Base-by-base conservation (phyloP, 2,888 invertebrate species). In the Phalangium opilio region DNA sequence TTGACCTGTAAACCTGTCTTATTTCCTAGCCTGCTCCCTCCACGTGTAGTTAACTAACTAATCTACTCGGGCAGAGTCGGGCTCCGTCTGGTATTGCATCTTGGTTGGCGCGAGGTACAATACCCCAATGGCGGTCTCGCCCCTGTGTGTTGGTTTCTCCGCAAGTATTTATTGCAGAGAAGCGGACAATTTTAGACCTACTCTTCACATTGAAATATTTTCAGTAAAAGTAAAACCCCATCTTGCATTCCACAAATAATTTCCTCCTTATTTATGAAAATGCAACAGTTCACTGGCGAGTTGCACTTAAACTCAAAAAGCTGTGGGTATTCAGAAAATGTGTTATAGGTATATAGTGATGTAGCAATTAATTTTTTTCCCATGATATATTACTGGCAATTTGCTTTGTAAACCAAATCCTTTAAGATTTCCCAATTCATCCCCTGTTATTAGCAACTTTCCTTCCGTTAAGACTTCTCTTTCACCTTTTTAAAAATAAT, bases 381-480 rank as follows among this genome's bases (percentile, higher is more conserved):
- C 27, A 4, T 27, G 8, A 27, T 27, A 27, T n/a, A 43, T 41
- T 51, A 64, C 64, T 60, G 61, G 59, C 55, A 71, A 63, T 53
- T 76, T 67, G 52, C 68, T 71, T 3, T 70, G 72, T 1, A 79
- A 67, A 49, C 74, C 75, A 27, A 73, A 67, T 48, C 73, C 72
- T 38, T 71, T 64, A 1, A 78, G 64, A 12, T 64, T 60, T 1
- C 75, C 75, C 63, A 70, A 74, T 64, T 79, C 79, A 65, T 75
- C 74, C 1, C 75, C 79, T 18, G 73, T 45, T 7, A 77, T 60
- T 41, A 79, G 56, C 34, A 78, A 53, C 61, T 79, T 79, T 52
- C 76, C 74, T 45, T 68, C 67, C 12, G 79, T 79, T 18, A 70
- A 73, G 44, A 78, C 62, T 71, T 79, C 71, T 50, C 65, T 60